Evolutionary conservation across 2,797 vertebrate genomes (phyloP).

Genomic region (Platyrinchus mystaceus): DNA sequence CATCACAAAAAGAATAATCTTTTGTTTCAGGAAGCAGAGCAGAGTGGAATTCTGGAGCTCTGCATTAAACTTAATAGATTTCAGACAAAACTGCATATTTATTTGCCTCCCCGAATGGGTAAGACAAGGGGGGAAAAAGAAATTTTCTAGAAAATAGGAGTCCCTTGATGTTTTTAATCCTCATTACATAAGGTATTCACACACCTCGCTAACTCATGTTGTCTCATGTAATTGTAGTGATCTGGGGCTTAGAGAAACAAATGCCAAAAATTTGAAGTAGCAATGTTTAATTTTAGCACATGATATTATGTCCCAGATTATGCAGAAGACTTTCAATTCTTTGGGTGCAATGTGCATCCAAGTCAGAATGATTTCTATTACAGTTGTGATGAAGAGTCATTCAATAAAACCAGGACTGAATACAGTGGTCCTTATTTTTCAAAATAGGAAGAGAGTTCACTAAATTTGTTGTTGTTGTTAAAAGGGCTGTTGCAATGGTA

Average conservation of each 20-base stretch:
- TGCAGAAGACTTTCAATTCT: neutral
- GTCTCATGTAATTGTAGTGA: neutral
- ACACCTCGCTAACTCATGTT: neutral
- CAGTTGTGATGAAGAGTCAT: neutral
- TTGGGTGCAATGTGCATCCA: neutral
- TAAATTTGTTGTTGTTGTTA: neutral
- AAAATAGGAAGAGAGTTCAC: neutral
- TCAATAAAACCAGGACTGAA: neutral
- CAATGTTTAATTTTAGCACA: neutral
- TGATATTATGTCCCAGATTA: neutral
- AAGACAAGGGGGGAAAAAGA: rapidly evolving
- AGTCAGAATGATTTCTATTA: neutral
- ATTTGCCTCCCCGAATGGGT: neutral
- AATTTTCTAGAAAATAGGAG: neutral
- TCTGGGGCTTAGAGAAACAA: neutral
- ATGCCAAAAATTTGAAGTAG: neutral
- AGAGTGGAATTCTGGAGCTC: neutral
- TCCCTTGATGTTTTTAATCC: neutral
- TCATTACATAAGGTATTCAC: neutral
- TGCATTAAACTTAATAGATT: neutral
- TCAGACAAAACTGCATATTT: neutral
- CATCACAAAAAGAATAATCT: neutral
- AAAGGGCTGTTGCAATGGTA: neutral
- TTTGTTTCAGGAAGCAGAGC: neutral
- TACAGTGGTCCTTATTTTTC: neutral